A percentile compares a stretch with the other conserved stretches of the same genome.
Evolutionary conservation across 1,140 invertebrate species (phyloP).

Genomic region (Sminthurides bifidus): DNA sequence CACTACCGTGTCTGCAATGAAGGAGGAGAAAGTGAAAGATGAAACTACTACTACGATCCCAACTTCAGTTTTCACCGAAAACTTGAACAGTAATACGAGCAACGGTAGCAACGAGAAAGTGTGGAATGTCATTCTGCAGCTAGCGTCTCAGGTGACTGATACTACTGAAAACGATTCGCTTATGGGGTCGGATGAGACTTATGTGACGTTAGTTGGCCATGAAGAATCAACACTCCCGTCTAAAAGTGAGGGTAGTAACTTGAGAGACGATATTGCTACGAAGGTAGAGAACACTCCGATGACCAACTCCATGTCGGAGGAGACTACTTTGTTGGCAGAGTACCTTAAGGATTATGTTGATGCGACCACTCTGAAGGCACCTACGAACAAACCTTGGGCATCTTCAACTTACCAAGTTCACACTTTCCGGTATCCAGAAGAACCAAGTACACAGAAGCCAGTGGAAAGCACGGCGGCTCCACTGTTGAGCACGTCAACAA

Average conservation of each 20-base stretch:
- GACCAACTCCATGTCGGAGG: too few relatives aligned
- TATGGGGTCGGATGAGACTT: conserved; percentile 16
- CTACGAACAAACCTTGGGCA: conserved; percentile 27
- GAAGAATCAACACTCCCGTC: too few relatives aligned
- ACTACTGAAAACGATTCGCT: background rate
- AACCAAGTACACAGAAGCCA: background rate
- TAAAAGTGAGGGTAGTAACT: conserved; percentile 5
- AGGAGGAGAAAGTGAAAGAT: background rate
- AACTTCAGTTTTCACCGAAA: conserved; percentile 11
- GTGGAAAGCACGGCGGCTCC: background rate
- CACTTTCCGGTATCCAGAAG: conserved; percentile 27
- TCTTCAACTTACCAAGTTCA: conserved; percentile 30
- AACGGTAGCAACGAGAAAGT: conserved; percentile 21
- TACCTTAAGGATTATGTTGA: too few relatives aligned
- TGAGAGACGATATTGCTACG: background rate
- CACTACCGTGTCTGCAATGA: background rate
- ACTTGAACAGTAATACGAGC: conserved; percentile 3
- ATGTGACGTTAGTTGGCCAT: too few relatives aligned
- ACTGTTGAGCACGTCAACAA: background rate
- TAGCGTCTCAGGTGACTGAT: conserved; percentile 5
- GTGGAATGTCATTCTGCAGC: conserved; percentile 26
- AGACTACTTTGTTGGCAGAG: too few relatives aligned
- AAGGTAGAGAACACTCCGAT: too few relatives aligned
- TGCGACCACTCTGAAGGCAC: background rate
- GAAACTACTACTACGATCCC: background rate